phyloP scores from a whole-genome alignment of 1,140 invertebrate species.

The Drosophila jambulina region DNA sequence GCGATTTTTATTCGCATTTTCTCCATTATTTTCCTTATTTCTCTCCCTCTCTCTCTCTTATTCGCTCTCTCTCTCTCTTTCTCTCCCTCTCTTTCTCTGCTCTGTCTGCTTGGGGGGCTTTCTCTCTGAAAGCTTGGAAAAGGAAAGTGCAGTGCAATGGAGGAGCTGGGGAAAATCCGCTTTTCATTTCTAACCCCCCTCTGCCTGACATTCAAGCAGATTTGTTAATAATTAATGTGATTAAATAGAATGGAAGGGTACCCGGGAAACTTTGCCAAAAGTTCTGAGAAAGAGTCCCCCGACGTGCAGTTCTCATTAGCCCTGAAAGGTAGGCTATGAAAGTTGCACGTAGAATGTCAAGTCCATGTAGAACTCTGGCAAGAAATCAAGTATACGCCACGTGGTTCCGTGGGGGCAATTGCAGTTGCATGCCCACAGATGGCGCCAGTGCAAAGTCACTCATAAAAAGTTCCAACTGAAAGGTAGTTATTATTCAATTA shows the following conservation, averaged over 20 bases:
- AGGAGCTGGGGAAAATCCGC: neutral
- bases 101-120: neutral
- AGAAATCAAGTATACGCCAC: slow-evolving; percentile 36
- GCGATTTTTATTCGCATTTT: slow-evolving; percentile 16
- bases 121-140: slow-evolving; percentile 7
- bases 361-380: slow-evolving; percentile 14
- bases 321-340: slow-evolving; percentile 19
- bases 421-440: slow-evolving; percentile 25
- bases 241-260: slow-evolving; percentile 15
- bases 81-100: neutral
- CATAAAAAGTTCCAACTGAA: neutral
- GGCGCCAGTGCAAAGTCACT: slow-evolving; percentile 1
- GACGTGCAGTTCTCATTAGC: neutral
- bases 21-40: neutral
- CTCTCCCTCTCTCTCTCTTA: neutral
- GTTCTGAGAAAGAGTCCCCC: neutral
- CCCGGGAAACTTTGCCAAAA: neutral
- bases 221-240: slow-evolving; percentile 8
- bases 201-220: neutral
- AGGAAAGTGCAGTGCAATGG: neutral
- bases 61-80: neutral
- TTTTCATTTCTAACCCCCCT: neutral
- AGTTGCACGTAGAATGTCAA: slow-evolving; percentile 26
- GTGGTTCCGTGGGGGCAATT: neutral
- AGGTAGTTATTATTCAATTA: neutral